Conservation (phyloP, 2,797 vertebrate genomes). For the Gymnothorax reevesii region DNA sequence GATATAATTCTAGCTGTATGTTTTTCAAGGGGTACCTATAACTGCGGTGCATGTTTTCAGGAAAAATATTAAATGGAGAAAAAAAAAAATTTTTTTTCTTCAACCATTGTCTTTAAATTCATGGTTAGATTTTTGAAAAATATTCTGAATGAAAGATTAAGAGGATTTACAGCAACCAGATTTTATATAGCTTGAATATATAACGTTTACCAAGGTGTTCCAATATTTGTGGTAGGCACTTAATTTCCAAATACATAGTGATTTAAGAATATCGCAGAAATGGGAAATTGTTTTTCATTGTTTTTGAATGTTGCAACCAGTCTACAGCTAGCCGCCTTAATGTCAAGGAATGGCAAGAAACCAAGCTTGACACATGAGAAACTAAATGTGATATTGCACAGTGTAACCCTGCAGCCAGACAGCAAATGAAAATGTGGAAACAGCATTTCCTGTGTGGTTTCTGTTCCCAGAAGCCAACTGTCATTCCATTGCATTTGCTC, state of each 20-base stretch:
- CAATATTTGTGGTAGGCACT: background rate
- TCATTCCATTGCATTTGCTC: slow-evolving; percentile 37
- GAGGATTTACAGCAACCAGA: too few species aligned
- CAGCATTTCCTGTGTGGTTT: slow-evolving; percentile 14
- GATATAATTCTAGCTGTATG: too few species aligned
- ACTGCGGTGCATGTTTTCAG: too few species aligned
- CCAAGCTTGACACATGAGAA: slow-evolving; percentile 17
- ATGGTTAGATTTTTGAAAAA: too few species aligned
- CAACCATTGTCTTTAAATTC: too few species aligned
- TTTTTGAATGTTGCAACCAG: slow-evolving; percentile 8
- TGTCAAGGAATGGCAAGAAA: slow-evolving; percentile 19
- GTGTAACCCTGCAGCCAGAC: slow-evolving; percentile 8
- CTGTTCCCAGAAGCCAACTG: slow-evolving; percentile 32
- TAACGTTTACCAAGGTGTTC: too few species aligned
- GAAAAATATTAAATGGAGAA: too few species aligned
- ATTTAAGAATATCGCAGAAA: slow-evolving; percentile 28
- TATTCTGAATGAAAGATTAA: too few species aligned
- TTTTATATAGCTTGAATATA: too few species aligned
- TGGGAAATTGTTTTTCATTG: slow-evolving; percentile 18
- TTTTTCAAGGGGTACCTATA: too few species aligned
- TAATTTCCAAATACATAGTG: background rate
- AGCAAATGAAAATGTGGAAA: background rate
- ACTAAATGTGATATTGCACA: slow-evolving; percentile 19
- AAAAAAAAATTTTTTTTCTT: too few species aligned
- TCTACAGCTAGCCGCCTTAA: slow-evolving; percentile 6